Evolutionary conservation across 2,113 vertebrate species (phyloP).

Genomic region (Atractosteus spatula): DNA sequence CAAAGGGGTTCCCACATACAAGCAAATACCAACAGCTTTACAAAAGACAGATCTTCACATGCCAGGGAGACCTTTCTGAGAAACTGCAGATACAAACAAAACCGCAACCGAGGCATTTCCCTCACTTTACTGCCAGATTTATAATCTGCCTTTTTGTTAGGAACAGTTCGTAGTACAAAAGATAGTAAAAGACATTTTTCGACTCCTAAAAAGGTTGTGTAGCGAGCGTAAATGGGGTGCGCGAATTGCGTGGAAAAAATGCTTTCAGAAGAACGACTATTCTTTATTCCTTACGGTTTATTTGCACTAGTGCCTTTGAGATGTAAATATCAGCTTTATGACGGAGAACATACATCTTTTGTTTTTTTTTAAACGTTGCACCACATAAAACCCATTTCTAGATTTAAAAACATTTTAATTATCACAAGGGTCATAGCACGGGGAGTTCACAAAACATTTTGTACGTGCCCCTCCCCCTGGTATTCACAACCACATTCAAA

Average conservation of each 20-base stretch:
- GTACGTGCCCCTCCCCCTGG: no score
- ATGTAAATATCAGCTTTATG: conserved; percentile 14
- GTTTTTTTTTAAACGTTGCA: no score
- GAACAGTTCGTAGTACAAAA: conserved; percentile 23
- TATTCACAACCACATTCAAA: no score
- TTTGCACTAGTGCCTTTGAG: conserved; percentile 9
- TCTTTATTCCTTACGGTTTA: background rate
- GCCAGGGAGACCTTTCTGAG: conserved; percentile 14
- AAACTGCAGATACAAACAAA: conserved; percentile 34
- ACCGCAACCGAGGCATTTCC: conserved; percentile 8
- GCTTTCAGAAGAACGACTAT: background rate
- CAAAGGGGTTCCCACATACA: background rate
- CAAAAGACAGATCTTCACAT: conserved; percentile 17
- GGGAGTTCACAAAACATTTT: no score
- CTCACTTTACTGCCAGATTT: conserved; percentile 30
- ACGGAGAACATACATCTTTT: no score
- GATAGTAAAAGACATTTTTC: conserved; percentile 30
- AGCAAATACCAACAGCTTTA: conserved; percentile 16
- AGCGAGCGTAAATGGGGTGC: conserved; percentile 26
- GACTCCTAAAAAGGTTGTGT: conserved; percentile 34
- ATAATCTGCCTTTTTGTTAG: conserved; percentile 17
- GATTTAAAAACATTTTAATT: no score
- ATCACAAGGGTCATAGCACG: no score
- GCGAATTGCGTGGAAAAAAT: background rate
- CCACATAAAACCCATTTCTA: no score